A percentile compares a stretch with the other conserved stretches of the same genome.
phyloP scores from a whole-genome alignment of 2,888 invertebrate species.

The Globia sparganii region DNA sequence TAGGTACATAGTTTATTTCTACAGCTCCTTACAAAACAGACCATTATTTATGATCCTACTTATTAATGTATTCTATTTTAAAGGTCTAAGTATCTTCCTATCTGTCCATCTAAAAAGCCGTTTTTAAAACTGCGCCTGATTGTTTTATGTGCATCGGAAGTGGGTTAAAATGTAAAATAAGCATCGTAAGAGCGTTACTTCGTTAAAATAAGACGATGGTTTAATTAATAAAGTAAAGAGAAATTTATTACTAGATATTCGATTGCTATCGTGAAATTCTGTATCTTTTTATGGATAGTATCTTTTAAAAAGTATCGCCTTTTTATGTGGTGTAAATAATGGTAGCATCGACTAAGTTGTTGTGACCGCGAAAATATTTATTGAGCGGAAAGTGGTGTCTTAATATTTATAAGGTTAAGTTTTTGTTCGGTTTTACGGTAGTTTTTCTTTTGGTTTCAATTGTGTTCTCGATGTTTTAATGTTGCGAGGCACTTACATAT shows the following conservation, averaged over 20 bases:
- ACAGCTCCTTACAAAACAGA: conserved; percentile 38
- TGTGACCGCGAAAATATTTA: conserved; percentile 35
- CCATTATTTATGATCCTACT: conserved; percentile 42
- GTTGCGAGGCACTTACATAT: too few species aligned
- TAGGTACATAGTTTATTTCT: conserved; percentile 20
- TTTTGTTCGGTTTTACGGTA: neutral
- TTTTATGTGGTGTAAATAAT: conserved; percentile 38
- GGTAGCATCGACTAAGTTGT: conserved; percentile 1
- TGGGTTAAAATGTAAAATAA: conserved; percentile 56
- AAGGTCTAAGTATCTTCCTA: conserved; percentile 52
- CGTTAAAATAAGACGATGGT: conserved; percentile 51
- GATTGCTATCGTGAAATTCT: conserved; percentile 58
- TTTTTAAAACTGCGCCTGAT: conserved; percentile 60
- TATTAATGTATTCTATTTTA: conserved; percentile 59
- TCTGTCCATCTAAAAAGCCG: conserved; percentile 53
- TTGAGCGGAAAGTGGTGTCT: conserved; percentile 34
- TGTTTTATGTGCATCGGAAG: conserved; percentile 65
- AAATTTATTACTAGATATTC: conserved; percentile 54
- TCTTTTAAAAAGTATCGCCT: conserved; percentile 50
- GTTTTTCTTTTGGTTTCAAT: neutral
- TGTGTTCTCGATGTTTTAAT: neutral
- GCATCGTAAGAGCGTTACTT: conserved; percentile 28
- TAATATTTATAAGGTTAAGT: conserved; percentile 32
- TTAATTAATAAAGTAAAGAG: conserved; percentile 58
- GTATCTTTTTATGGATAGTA: conserved; percentile 34